Base-by-base conservation (phyloP, 2,888 invertebrate genomes). In the Amphimallon solstitiale region DNA sequence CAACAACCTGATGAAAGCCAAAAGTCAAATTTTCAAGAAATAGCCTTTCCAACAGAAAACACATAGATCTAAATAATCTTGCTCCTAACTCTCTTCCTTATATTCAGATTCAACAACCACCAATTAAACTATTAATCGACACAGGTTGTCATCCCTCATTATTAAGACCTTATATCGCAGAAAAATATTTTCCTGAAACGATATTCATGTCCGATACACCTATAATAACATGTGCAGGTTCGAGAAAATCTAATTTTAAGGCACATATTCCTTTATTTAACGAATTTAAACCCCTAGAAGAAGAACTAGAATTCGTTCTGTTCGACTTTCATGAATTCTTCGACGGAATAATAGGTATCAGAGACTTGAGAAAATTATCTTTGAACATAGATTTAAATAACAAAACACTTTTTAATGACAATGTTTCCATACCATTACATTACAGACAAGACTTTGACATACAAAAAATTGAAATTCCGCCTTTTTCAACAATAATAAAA, bases 311-410 rank as follows among this genome's bases (percentile, higher is more conserved):
- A 14, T 49, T 62, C 10, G 38, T 62, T 5, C 34, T 48, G 7
- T 61, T 61, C n/a, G n/a, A 48, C 0, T 66, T 66, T 15, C 66
- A 66, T 14, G 34, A 51, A 14, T 64, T 15, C 40, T 66, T 66
- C n/a, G 66, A 66, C 10, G 63, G 66, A 9, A 65, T 66, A 23
- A 40, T 65, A 15, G 63, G 52, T 7, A n/a, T 52, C 6, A 9
- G 29, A 12, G 66, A 66, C 6, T 23, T 66, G 38, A 23, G 35
- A 21, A 52, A 66, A 14, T 9, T 64, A 23, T 2, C 3, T 23
- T 54, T 66, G 23, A 19, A 15, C 7, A 43, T 66, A 12, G 37
- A 65, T 9, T 35, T 64, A 34, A n/a, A n/a, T n/a, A n/a, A n/a
- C n/a, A n/a, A n/a, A n/a, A n/a, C n/a, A n/a, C n/a, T n/a, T n/a